These are phyloP conservation scores for Aptenodytes patagonicus DNA, from an alignment of 2,113 vertebrate genomes.

Conservation along the genomic window DNA sequence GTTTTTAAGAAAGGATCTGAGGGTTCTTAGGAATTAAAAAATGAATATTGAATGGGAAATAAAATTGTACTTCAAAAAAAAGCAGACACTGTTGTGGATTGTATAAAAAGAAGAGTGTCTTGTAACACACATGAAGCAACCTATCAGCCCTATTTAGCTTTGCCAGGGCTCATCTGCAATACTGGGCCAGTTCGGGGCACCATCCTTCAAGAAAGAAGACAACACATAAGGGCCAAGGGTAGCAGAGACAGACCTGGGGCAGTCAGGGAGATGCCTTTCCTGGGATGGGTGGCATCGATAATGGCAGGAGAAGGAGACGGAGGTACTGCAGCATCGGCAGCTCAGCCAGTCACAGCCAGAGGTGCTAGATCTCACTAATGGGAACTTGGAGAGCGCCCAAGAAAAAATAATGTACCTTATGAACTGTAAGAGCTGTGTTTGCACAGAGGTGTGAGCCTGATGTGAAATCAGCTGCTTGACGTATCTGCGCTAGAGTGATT, in stretches of 20 bases:
- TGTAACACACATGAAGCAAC: background rate
- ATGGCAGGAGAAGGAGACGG: fast-evolving
- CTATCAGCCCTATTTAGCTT: background rate
- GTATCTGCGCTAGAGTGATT: background rate
- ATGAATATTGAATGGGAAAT: background rate
- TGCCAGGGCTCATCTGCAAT: background rate
- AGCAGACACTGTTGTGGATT: background rate
- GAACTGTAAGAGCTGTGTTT: background rate
- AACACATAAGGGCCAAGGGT: background rate
- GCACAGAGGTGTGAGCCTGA: background rate
- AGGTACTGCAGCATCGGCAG: fast-evolving
- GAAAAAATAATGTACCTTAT: background rate
- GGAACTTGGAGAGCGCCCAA: background rate
- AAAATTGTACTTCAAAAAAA: background rate
- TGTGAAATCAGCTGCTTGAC: background rate
- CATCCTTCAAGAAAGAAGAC: background rate
- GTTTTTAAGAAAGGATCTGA: background rate
- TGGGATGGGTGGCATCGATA: background rate
- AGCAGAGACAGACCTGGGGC: background rate
- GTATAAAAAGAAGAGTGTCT: background rate
- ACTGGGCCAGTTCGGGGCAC: background rate
- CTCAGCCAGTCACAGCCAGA: background rate
- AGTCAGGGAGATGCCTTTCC: background rate
- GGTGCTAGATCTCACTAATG: background rate
- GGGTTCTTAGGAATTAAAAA: background rate